Evolutionary conservation across 2,113 vertebrate genomes (phyloP).

Genomic region (Prionailurus bengalensis): DNA sequence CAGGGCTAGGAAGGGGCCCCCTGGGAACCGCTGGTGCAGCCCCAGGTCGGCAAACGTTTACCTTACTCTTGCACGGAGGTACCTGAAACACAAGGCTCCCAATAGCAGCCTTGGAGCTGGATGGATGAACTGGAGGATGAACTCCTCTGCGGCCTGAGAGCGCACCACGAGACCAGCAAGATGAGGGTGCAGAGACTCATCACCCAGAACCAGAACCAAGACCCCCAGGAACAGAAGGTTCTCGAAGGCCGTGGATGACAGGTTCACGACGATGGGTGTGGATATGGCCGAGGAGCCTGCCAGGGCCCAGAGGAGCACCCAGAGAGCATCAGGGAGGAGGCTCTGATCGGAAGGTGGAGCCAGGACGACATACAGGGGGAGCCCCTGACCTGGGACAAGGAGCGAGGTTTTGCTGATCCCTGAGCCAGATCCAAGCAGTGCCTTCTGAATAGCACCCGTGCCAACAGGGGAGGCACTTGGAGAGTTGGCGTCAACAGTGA

Average conservation of each 20-base stretch:
- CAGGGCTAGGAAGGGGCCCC: not conserved
- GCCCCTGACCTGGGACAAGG: conserved; percentile 67
- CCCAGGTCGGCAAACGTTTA: not conserved
- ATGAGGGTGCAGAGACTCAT: conserved; percentile 89
- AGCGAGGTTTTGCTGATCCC: conserved; percentile 63
- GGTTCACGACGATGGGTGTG: conserved; percentile 67
- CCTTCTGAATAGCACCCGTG: conserved; percentile 68
- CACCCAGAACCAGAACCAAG: conserved; percentile 85
- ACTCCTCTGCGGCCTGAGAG: conserved; percentile 89
- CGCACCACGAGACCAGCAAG: conserved; percentile 89
- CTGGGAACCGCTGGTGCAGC: not conserved
- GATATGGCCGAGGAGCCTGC: conserved; percentile 61
- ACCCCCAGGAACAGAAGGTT: conserved; percentile 71
- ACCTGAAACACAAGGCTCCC: conserved; percentile 89
- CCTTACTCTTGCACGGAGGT: conserved; percentile 74
- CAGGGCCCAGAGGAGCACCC: conserved; percentile 73
- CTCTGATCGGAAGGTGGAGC: conserved; percentile 62
- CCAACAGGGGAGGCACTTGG: conserved; percentile 61
- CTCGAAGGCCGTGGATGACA: conserved; percentile 66
- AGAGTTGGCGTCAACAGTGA: conserved; percentile 42
- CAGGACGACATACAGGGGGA: conserved; percentile 72
- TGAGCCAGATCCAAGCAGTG: conserved; percentile 74
- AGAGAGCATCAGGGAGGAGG: conserved; percentile 65
- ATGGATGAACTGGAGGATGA: conserved; percentile 81
- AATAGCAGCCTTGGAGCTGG: conserved; percentile 83